Evolutionary conservation across 2,888 invertebrate species (phyloP).

Genomic region (Caenorhabditis becei): DNA sequence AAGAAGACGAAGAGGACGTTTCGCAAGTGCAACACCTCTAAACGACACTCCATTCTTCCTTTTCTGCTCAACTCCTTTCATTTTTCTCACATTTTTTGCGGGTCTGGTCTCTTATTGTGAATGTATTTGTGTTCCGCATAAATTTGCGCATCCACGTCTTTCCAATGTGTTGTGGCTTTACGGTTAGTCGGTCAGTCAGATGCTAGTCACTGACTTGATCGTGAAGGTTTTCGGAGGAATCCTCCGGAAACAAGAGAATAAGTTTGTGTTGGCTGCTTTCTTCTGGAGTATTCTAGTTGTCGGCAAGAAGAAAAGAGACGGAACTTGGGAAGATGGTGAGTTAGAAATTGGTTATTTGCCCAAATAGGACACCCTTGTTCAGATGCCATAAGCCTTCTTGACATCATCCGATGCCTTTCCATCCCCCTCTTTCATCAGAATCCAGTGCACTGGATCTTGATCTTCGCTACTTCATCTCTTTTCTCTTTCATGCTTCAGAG

Average conservation of each 20-base stretch:
- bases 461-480: conserved; percentile 22
- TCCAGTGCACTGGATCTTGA: conserved; percentile 18
- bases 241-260: conserved; percentile 25
- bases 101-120: conserved; percentile 40
- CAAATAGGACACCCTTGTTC: background rate
- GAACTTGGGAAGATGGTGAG: conserved; percentile 21
- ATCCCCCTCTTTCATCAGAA: conserved; percentile 17
- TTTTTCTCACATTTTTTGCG: conserved; percentile 42
- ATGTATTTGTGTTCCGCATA: conserved; percentile 32
- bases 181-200: background rate
- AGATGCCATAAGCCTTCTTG: conserved; percentile 8
- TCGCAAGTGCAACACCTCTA: conserved; percentile 31
- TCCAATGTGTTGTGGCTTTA: background rate
- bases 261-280: conserved; percentile 18
- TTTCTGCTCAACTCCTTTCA: conserved; percentile 13
- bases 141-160: conserved; percentile 28
- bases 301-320: background rate
- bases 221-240: conserved; percentile 7
- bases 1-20: conserved; percentile 33
- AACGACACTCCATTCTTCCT: background rate
- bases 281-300: conserved; percentile 31
- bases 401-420: conserved; percentile 25
- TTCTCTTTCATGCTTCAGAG: conserved; percentile 27
- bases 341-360: background rate
- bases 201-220: conserved; percentile 1